These are phyloP conservation scores for Alexandromys fortis DNA, from an alignment of 2,113 vertebrate species.

Conservation along the genomic window DNA sequence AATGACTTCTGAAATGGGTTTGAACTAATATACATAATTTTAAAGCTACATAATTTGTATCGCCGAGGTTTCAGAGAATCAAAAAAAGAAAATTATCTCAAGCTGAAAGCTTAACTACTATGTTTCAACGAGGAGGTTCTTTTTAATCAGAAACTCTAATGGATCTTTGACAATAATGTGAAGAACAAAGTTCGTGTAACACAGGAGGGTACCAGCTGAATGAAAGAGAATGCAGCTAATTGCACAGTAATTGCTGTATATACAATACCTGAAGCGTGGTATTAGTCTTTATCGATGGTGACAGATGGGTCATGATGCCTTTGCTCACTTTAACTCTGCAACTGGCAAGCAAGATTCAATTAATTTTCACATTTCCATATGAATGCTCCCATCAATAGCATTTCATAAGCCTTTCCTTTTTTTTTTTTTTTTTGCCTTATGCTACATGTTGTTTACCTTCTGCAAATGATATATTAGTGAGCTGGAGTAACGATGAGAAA, in stretches of 20 bases:
- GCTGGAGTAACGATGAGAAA: slow-evolving; percentile 5
- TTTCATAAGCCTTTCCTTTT: slow-evolving; percentile 4
- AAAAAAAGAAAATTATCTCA: slow-evolving; percentile 77
- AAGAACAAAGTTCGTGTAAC: slow-evolving; percentile 70
- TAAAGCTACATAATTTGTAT: slow-evolving; percentile 72
- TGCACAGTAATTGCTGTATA: slow-evolving; percentile 67
- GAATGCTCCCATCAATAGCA: slow-evolving; percentile 49
- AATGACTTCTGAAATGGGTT: slow-evolving; percentile 69
- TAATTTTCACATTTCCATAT: slow-evolving; percentile 70
- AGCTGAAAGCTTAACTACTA: slow-evolving; percentile 78
- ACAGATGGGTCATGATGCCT: slow-evolving; percentile 68
- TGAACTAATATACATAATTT: slow-evolving; percentile 70
- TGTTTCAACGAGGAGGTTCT: slow-evolving; percentile 64
- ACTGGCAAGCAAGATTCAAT: slow-evolving; percentile 56
- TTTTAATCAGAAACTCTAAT: slow-evolving; percentile 76
- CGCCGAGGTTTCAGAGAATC: slow-evolving; percentile 67
- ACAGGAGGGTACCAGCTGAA: slow-evolving; percentile 64
- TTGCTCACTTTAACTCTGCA: slow-evolving; percentile 38
- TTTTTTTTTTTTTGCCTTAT: neutral
- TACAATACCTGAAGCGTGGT: slow-evolving; percentile 67
- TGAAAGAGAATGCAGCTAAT: slow-evolving; percentile 77
- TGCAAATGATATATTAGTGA: slow-evolving; percentile 1
- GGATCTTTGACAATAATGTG: slow-evolving; percentile 76
- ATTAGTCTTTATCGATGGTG: slow-evolving; percentile 69
- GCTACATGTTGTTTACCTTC: slow-evolving; percentile 48